A percentile compares a stretch with the other conserved stretches of the same genome.
These are phyloP conservation scores for Darevskia mixta DNA, from an alignment of 2,797 vertebrate species.

Conservation along the genomic window DNA sequence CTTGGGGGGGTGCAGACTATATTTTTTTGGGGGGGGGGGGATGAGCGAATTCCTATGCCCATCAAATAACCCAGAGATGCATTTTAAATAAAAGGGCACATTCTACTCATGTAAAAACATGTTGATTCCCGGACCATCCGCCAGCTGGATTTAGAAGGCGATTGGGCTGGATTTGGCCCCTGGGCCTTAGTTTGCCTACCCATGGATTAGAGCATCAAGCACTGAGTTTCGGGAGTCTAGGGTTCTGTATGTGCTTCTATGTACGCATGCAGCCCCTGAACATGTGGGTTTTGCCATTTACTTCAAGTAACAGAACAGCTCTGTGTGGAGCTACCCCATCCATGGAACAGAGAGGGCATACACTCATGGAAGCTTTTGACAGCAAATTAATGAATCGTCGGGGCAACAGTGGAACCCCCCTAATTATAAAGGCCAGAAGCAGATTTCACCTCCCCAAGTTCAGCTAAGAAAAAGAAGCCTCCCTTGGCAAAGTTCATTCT, in stretches of 20 bases:
- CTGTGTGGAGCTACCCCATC: too few species aligned
- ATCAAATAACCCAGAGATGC: too few species aligned
- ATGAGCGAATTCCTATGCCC: too few species aligned
- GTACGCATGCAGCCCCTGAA: background rate
- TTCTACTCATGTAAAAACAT: too few species aligned
- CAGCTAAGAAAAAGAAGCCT: background rate
- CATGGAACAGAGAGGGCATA: background rate
- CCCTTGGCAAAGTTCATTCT: background rate
- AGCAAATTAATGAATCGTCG: background rate
- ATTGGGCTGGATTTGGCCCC: too few species aligned
- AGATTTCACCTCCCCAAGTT: background rate
- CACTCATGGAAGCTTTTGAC: background rate
- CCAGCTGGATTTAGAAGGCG: too few species aligned
- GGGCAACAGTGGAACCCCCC: background rate
- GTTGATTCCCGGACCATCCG: too few species aligned
- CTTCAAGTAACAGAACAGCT: background rate
- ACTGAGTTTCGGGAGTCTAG: background rate
- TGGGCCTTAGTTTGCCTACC: background rate
- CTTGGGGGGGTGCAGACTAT: too few species aligned
- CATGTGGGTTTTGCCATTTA: background rate
- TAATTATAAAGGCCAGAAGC: background rate
- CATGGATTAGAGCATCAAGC: background rate
- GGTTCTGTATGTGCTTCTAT: background rate
- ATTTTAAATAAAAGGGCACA: too few species aligned
- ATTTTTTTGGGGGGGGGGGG: too few species aligned